Evolutionary conservation across 2,113 vertebrate species (phyloP), one percentile per base, ranked within the genome.

Genomic region (Neotoma lepida): DNA sequence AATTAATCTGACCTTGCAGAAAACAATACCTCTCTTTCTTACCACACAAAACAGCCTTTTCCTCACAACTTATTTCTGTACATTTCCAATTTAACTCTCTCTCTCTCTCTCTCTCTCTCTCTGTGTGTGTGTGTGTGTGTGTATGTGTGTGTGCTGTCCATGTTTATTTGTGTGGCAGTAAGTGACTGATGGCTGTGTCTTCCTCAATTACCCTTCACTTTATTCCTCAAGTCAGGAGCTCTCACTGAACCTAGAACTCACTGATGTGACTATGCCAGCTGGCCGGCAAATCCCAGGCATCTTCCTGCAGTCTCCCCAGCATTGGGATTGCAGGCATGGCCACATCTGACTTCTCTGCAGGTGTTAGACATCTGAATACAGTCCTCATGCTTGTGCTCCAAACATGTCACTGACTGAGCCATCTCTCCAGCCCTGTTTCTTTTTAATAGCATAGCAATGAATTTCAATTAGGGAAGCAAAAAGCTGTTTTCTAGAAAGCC

Each of bases 401-500:
- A 46, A 18, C 9, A 46, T 33, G 17, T 35, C 20, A 63, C 58
- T 35, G 76, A 78, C 26, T 33, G 28, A 85, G 61, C 41, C 41
- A 35, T 63, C 58, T 85, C 9, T 26, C 6, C 39, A 46, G 39
- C 9, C 39, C 8, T 18, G 17, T n/a, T 63, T 86, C 41, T 88
- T 95, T 91, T 61, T 63, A 88, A 81, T 44, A 86, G 15, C 22
- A 82, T 33, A 86, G 8, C 41, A 93, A 56, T 78, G n/a, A 68
- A 26, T 33, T 70, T 84, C n/a, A 80, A 54, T 0, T 68, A 51
- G 24, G 89, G n/a, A 46, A 87, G 41, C 39, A 93, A 89, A 86
- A 24, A 8, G 13, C 28, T 73, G n/a, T 44, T 91, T 77, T 82
- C 46, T 61, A 91, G 68, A 92, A 74, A 92, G 41, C 26, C 56